Percentiles rank a stretch among this genome's conserved stretches.
phyloP scores from a whole-genome alignment of 2,888 invertebrate genomes.

The Melinaea marsaeus region DNA sequence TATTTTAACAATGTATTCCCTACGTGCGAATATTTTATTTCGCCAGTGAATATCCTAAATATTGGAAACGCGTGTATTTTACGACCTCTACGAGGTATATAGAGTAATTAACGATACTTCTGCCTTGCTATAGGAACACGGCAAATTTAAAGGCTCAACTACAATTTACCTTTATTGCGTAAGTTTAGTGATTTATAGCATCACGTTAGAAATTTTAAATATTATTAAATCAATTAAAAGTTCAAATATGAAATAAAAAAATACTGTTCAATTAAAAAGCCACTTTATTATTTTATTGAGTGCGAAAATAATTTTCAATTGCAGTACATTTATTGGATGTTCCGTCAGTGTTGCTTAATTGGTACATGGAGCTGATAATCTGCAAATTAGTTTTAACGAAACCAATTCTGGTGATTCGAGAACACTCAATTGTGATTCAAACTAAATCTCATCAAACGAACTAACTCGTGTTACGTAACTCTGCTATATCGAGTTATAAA shows the following conservation, averaged over 20 bases:
- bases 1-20: too few relatives aligned
- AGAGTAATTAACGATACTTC: slow-evolving; percentile 5
- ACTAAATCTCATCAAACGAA: too few relatives aligned
- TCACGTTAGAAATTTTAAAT: background rate
- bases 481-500: too few relatives aligned
- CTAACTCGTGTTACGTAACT: too few relatives aligned
- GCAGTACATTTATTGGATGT: background rate
- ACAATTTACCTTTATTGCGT: background rate
- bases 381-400: too few relatives aligned
- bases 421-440: too few relatives aligned
- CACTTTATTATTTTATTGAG: too few relatives aligned
- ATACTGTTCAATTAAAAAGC: too few relatives aligned
- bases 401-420: too few relatives aligned
- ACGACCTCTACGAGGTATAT: slow-evolving; percentile 6
- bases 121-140: slow-evolving; percentile 1
- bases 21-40: background rate
- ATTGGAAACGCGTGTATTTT: slow-evolving; percentile 5
- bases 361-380: background rate
- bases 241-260: too few relatives aligned
- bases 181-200: background rate
- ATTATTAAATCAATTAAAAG: too few relatives aligned
- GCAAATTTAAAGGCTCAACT: slow-evolving; percentile 3
- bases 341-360: background rate
- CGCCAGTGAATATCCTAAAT: background rate
- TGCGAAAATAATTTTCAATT: too few relatives aligned